Evolutionary conservation across 1,140 invertebrate species (phyloP).

Genomic region (Cydia amplana): DNA sequence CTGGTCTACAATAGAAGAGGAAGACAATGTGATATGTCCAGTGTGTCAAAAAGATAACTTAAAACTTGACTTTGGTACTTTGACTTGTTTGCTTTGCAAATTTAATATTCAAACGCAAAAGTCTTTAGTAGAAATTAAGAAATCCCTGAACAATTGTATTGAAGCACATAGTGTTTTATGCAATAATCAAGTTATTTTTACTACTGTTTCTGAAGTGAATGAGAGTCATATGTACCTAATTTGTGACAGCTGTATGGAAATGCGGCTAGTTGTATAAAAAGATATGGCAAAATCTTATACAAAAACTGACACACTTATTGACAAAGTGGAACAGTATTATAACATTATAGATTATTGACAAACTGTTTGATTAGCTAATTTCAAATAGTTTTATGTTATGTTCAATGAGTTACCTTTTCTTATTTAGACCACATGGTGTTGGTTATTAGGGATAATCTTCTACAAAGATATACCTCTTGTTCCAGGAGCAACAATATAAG

Average conservation of each 20-base stretch:
- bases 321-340: neutral
- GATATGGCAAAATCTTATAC: neutral
- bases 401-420: neutral
- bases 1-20: conserved; percentile 57
- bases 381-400: neutral
- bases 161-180: conserved; percentile 57
- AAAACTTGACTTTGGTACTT: conserved; percentile 38
- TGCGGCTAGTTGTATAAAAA: conserved; percentile 54
- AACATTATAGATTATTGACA: neutral
- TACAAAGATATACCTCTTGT: no score
- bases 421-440: no score
- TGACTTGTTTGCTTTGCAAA: conserved; percentile 58
- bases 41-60: conserved; percentile 67
- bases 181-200: conserved; percentile 53
- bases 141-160: conserved; percentile 48
- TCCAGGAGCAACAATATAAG: no score
- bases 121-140: conserved; percentile 52
- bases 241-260: conserved; percentile 64
- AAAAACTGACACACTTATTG: neutral
- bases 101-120: conserved; percentile 49
- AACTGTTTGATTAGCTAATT: neutral
- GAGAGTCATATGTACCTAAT: conserved; percentile 63
- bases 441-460: no score
- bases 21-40: conserved; percentile 65
- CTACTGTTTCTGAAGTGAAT: conserved; percentile 49